Conservation (phyloP, 2,797 vertebrate genomes). For the Takifugu ocellatus region DNA sequence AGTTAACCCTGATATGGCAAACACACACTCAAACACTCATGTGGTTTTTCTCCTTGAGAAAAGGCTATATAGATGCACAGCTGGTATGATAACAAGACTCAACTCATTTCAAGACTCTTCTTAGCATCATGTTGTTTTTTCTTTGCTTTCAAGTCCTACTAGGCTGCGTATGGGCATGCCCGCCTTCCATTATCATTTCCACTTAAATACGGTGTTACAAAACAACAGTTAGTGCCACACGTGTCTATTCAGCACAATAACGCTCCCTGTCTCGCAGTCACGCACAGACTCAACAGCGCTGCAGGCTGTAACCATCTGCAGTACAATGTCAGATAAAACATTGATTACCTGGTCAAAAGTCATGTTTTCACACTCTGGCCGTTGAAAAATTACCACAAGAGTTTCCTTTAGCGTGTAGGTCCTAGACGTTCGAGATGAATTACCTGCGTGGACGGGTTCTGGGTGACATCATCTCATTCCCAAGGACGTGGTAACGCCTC, state of each 20-base stretch:
- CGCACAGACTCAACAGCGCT: slow-evolving; percentile 26
- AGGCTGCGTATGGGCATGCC: slow-evolving; percentile 51
- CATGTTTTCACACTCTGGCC: slow-evolving; percentile 1
- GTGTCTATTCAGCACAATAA: slow-evolving; percentile 45
- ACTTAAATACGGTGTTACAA: slow-evolving; percentile 45
- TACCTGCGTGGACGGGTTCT: slow-evolving; percentile 96
- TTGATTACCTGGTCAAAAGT: background rate
- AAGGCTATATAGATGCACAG: background rate
- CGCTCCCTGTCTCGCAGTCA: slow-evolving; percentile 17
- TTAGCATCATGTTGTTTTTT: slow-evolving; percentile 16
- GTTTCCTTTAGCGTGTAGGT: background rate
- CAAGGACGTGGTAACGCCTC: slow-evolving; percentile 93
- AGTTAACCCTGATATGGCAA: slow-evolving; percentile 23
- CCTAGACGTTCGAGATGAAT: slow-evolving; percentile 18
- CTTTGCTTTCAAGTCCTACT: slow-evolving; percentile 2
- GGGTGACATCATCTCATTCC: slow-evolving; percentile 99
- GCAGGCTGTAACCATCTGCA: slow-evolving; percentile 13
- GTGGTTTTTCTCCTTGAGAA: slow-evolving; percentile 8
- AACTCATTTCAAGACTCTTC: slow-evolving; percentile 42
- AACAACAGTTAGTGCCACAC: slow-evolving; percentile 34
- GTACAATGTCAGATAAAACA: slow-evolving; percentile 1
- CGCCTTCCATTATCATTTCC: slow-evolving; percentile 34
- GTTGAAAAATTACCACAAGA: slow-evolving; percentile 4
- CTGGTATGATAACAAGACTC: slow-evolving; percentile 45
- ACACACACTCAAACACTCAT: slow-evolving; percentile 36